phyloP scores from a whole-genome alignment of 2,797 vertebrate species.

The Rhinella marina region DNA sequence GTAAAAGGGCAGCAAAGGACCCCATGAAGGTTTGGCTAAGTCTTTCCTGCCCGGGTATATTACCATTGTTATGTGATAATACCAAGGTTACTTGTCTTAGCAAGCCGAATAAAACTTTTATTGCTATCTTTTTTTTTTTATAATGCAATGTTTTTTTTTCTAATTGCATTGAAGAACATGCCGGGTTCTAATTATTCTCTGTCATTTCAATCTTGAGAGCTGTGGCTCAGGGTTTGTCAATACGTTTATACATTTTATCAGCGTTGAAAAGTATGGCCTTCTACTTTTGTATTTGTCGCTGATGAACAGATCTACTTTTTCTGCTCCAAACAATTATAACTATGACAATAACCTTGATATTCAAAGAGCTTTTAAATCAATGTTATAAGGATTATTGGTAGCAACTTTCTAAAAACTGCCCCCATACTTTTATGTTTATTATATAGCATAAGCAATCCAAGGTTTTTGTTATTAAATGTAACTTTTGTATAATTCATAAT shows the following conservation, averaged over 20 bases:
- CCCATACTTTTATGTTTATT: neutral
- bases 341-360: constrained; percentile 15
- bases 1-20: too few species aligned
- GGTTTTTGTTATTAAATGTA: neutral
- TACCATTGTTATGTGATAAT: too few species aligned
- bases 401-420: neutral
- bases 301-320: neutral
- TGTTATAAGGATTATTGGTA: neutral
- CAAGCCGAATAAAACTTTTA: neutral
- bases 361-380: neutral
- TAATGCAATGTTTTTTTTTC: neutral
- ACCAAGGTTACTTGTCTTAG: too few species aligned
- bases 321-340: neutral
- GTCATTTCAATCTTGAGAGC: neutral
- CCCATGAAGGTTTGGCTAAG: too few species aligned
- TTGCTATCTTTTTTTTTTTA: neutral
- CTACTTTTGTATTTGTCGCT: neutral
- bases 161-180: neutral
- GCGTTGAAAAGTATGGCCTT: constrained; percentile 5
- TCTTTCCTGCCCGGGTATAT: too few species aligned
- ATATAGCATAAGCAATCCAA: neutral
- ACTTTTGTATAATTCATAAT: too few species aligned
- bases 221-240: neutral
- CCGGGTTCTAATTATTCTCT: neutral
- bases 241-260: neutral